Base-by-base conservation (phyloP, 2,888 invertebrate species). In the Drosophila demipolita region DNA sequence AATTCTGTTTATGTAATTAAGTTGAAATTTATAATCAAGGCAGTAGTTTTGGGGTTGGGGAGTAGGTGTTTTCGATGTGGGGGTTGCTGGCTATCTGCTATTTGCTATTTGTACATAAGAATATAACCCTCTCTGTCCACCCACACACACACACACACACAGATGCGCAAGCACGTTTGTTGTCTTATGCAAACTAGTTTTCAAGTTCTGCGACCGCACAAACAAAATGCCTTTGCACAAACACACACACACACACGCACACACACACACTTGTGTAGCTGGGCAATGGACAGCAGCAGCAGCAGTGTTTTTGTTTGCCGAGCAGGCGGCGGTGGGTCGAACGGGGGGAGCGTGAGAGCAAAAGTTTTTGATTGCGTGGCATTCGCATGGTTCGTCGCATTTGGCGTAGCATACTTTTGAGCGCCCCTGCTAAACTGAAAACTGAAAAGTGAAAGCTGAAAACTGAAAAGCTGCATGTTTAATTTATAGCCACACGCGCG, bases 11-110 rank as follows among this genome's bases (percentile, higher is more conserved):
- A 89, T 90, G 91, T 88, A 88, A 88, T 88, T 88, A 88, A 88
- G 91, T 90, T 90, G 91, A 88, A 88, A 88, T 88, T 88, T 88
- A 88, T 90, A 90, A 90, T 90, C 89, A 89, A 90, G 83, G 75
- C 87, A 86, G 57, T 64, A 61, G 64, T 75, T 73, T 26, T 54
- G 53, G 20, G 26, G 12, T 17, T 35, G 29, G 79, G 83, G 17
- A 9, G n/a, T 29, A 29, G 20, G 35, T 35, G 9, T 9, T 11
- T 42, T 15, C 7, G 26, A 7, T n/a, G 54, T 26, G 36, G 29
- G 33, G 33, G 32, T 53, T 33, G 36, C 36, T 17, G 80, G 85
- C 73, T 66, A 67, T 60, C 66, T 57, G 71, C 57, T n/a, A 42
- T 52, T 70, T 53, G 49, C 66, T 12, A 55, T 55, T 54, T 68